phyloP scores from a whole-genome alignment of 2,113 vertebrate species.

The Progne subis region DNA sequence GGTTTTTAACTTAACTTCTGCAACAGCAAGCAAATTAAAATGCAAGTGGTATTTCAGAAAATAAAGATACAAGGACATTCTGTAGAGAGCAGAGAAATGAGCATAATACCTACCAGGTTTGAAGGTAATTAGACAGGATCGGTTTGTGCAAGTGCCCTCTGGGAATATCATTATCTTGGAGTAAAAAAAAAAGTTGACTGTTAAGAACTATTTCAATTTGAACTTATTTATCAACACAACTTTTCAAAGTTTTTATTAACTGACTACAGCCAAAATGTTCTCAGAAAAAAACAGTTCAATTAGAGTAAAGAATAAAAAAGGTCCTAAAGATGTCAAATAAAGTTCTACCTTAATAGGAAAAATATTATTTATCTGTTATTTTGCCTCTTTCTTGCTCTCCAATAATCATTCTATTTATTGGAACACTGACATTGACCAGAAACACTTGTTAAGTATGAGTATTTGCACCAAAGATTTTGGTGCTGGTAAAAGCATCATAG shows the following conservation, averaged over 20 bases:
- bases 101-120: slow-evolving; percentile 89
- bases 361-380: background rate
- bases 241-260: slow-evolving; percentile 13
- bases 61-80: slow-evolving; percentile 16
- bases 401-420: background rate
- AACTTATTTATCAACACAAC: slow-evolving; percentile 20
- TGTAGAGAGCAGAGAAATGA: background rate
- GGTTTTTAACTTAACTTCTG: background rate
- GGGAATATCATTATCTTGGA: slow-evolving; percentile 98
- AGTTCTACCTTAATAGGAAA: background rate
- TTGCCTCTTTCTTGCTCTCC: background rate
- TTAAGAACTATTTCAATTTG: background rate
- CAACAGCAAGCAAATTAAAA: slow-evolving; percentile 16
- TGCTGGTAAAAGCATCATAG: background rate
- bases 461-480: background rate
- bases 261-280: background rate
- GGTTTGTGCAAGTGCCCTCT: slow-evolving; percentile 97
- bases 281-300: background rate
- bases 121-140: slow-evolving; percentile 97
- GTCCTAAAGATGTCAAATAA: background rate
- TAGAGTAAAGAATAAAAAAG: background rate
- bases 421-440: background rate
- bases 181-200: slow-evolving; percentile 14
- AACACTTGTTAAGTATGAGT: background rate
- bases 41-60: slow-evolving; percentile 17